Conservation (phyloP, 2,888 invertebrate genomes). For the Lamellibrachia satsuma region DNA sequence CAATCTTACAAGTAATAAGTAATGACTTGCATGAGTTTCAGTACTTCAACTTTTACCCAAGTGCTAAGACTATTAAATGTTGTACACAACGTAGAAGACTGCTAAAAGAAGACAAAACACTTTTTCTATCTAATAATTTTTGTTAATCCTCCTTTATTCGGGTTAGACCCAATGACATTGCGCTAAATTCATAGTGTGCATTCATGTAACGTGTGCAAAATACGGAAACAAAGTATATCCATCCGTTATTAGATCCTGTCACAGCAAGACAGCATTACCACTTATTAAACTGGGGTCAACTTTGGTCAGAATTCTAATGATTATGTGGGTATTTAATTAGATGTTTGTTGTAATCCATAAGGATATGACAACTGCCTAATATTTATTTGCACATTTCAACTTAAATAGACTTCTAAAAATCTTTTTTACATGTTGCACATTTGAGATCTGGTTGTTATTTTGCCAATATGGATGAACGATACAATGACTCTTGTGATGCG, state of each 20-base stretch:
- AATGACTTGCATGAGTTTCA: not conserved
- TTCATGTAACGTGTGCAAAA: constrained; percentile 17
- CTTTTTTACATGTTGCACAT: too few relatives aligned
- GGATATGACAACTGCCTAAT: too few relatives aligned
- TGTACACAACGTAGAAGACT: not conserved
- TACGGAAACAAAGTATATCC: not conserved
- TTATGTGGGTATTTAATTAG: not conserved
- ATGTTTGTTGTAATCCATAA: too few relatives aligned
- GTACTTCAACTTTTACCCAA: not conserved
- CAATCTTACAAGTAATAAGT: not conserved
- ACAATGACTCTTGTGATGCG: too few relatives aligned
- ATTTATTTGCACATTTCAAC: too few relatives aligned
- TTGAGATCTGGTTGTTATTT: too few relatives aligned
- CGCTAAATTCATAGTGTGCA: not conserved
- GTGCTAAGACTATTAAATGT: too few relatives aligned
- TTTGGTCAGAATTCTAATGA: not conserved
- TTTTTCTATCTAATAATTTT: not conserved
- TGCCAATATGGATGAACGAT: too few relatives aligned
- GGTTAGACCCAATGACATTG: not conserved
- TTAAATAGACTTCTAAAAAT: too few relatives aligned
- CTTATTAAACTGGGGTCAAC: not conserved
- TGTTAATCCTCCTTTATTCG: not conserved
- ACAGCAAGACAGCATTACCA: not conserved
- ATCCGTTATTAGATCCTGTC: not conserved
- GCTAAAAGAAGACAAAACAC: not conserved